Evolutionary conservation across 2,888 invertebrate species (phyloP).

Genomic region (Biston stratarius): DNA sequence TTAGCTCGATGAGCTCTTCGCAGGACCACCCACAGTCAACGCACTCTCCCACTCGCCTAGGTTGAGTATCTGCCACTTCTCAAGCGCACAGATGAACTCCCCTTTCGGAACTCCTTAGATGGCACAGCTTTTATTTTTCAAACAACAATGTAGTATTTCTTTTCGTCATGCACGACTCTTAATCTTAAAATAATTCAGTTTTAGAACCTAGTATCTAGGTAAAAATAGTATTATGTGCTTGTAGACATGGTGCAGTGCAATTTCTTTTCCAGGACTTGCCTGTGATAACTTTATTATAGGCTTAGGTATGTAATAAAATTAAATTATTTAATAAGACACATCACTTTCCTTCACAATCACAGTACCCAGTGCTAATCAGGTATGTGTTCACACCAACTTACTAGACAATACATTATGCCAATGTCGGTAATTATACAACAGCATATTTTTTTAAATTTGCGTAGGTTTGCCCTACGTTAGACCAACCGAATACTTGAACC

Average conservation of each 20-base stretch:
- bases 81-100: too few species aligned
- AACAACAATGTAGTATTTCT: not conserved
- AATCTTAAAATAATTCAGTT: not conserved
- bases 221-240: not conserved
- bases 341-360: constrained; percentile 28
- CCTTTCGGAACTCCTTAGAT: too few species aligned
- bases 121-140: too few species aligned
- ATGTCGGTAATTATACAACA: not conserved
- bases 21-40: too few species aligned
- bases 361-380: constrained; percentile 15
- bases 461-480: too few species aligned
- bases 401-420: not conserved
- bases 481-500: too few species aligned
- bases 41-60: too few species aligned
- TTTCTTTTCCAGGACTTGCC: constrained; percentile 11
- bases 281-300: constrained; percentile 25
- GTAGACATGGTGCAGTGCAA: constrained; percentile 14
- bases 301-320: constrained; percentile 23
- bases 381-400: constrained; percentile 6
- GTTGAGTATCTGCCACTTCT: too few species aligned
- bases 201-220: not conserved
- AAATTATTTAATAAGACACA: constrained; percentile 32
- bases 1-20: too few species aligned
- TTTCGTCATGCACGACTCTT: not conserved
- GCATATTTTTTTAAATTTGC: too few species aligned